A percentile compares a stretch with the other conserved stretches of the same genome.
Conservation (phyloP, 2,113 vertebrate genomes). For the Pelmatolapia mariae region DNA sequence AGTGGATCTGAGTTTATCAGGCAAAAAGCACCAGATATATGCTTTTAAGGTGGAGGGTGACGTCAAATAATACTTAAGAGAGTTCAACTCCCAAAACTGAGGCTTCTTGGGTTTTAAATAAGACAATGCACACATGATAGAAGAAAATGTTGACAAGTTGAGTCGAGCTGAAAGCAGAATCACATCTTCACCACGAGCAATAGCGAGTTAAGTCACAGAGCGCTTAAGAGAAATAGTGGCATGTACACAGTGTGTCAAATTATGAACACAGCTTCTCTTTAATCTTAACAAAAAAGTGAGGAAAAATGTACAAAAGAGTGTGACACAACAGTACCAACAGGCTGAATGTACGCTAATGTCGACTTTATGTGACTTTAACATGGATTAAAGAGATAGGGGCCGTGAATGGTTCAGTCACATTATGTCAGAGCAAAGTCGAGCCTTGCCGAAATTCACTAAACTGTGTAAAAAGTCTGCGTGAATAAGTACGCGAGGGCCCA, state of each 20-base stretch:
- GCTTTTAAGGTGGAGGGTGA: neutral
- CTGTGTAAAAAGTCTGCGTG: slow-evolving; percentile 20
- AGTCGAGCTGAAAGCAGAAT: neutral
- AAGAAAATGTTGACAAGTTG: neutral
- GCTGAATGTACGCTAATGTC: neutral
- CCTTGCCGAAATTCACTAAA: neutral
- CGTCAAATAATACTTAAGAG: neutral
- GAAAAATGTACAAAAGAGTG: neutral
- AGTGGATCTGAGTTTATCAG: neutral
- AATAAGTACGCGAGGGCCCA: slow-evolving; percentile 2
- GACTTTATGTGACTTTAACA: neutral
- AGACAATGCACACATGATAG: neutral
- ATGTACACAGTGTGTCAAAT: neutral
- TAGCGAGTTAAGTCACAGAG: neutral
- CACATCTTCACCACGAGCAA: neutral
- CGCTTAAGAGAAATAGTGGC: neutral
- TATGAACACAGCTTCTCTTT: neutral
- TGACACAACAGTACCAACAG: slow-evolving; percentile 7
- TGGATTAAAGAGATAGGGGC: slow-evolving; percentile 6
- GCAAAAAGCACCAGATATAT: neutral
- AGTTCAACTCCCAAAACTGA: neutral
- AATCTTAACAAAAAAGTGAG: neutral
- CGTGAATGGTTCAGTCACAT: slow-evolving; percentile 1
- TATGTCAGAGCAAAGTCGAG: neutral
- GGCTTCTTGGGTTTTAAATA: neutral